Base-by-base conservation (phyloP, 2,797 vertebrate genomes). In the Nasua narica region DNA sequence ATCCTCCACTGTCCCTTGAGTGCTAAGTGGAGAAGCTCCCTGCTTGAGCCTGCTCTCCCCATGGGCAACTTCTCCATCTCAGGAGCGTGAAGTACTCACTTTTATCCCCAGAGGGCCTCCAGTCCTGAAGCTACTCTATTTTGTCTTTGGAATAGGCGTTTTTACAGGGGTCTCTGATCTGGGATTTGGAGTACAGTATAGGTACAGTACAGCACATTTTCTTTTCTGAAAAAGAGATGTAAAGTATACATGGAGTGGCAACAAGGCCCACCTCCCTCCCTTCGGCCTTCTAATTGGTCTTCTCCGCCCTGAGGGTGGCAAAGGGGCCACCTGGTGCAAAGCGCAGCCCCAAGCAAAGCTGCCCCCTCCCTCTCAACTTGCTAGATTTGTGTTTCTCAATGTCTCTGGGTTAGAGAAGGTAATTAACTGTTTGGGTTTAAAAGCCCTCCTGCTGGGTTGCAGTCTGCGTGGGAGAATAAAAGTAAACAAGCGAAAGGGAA, bases 381-480 rank as follows among this genome's bases (percentile, higher is more conserved):
- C 40, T 37, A 19, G 74, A 87, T 90, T 96, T 95, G 60, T 95
- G 62, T 91, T 94, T 94, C 85, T 46, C 3, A 3, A 79, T 86
- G 93, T 95, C 93, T 91, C 87, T 46, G 79, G 95, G 96, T 96
- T 97, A 92, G 56, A 94, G 90, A 86, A 97, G 82, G 96, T 97
- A 97, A 97, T 97, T 93, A 97, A 97, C 90, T 95, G 95, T 96
- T 97, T 97, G 82, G 87, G 94, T 97, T 97, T 97, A 86, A 97
- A 96, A 97, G 97, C 77, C 81, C 94, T 92, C 96, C 97, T 95
- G 97, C 95, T 97, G 97, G 62, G 95, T 40, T 74, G 46, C 97
- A 97, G 97, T 93, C 96, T 96, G 88, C 27, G 5, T 96, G 95
- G 94, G 54, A 92, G 93, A 96, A 96, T 95, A 79, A 97, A 92